Conservation (phyloP, 2,888 invertebrate genomes). For the Heliconius charithonia region DNA sequence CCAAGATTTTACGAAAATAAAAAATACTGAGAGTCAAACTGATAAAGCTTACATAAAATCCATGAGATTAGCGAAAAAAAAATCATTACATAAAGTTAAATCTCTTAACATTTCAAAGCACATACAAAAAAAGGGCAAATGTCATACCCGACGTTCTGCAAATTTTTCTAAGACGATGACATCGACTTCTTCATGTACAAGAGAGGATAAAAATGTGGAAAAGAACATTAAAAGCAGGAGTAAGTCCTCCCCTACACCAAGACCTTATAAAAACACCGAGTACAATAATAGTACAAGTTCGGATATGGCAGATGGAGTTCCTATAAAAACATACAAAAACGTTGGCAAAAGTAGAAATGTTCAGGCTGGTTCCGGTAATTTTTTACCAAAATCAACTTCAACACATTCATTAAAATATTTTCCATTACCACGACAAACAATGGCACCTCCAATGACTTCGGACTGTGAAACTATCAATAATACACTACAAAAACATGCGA, state of each 20-base stretch:
- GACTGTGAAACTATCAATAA: conserved; percentile 54
- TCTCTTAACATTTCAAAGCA: conserved; percentile 73
- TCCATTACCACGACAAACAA: conserved; percentile 45
- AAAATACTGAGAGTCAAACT: conserved; percentile 40
- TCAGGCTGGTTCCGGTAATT: neutral
- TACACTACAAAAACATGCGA: conserved; percentile 29
- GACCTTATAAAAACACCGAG: conserved; percentile 40
- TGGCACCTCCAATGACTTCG: conserved; percentile 51
- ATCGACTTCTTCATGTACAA: conserved; percentile 55
- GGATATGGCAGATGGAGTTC: conserved; percentile 37
- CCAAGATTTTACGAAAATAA: conserved; percentile 21
- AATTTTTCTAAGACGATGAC: conserved; percentile 26
- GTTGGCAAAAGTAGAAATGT: conserved; percentile 44
- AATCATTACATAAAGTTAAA: conserved; percentile 72
- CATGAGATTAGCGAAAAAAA: conserved; percentile 54
- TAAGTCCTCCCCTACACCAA: conserved; percentile 61
- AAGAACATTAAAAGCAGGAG: conserved; percentile 50
- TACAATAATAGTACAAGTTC: conserved; percentile 43
- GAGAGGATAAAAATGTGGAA: conserved; percentile 48
- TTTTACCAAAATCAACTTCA: conserved; percentile 11
- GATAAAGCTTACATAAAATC: conserved; percentile 35
- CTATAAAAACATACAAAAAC: conserved; percentile 42
- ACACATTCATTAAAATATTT: conserved; percentile 19
- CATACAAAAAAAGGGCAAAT: conserved; percentile 53
- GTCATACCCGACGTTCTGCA: conserved; percentile 23